phyloP scores from a whole-genome alignment of 1,140 invertebrate genomes.

The Lordiphosa mommai region DNA sequence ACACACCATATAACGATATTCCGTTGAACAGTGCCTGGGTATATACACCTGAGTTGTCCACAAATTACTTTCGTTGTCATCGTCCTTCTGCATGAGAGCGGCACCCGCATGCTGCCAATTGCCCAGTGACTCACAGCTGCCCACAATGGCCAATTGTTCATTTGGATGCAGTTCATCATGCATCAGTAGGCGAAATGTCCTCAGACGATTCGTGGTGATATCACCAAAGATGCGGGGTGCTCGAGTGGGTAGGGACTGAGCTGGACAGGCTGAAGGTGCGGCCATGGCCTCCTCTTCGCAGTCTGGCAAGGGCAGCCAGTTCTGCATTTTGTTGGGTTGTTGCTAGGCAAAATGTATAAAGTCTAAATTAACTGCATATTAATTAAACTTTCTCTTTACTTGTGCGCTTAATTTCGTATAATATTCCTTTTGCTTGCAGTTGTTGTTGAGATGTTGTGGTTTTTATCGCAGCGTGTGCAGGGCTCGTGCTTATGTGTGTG shows the following conservation, averaged over 20 bases:
- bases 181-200: conserved; percentile 79
- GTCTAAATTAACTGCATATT: no score
- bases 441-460: no score
- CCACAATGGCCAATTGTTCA: conserved; percentile 80
- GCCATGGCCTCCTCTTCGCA: conserved; percentile 38
- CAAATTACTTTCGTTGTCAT: conserved; percentile 71
- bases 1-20: conserved; percentile 90
- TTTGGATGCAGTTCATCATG: conserved; percentile 50
- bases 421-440: no score
- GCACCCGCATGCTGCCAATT: conserved; percentile 80
- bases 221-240: conserved; percentile 38
- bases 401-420: no score
- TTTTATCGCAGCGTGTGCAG: no score
- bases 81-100: conserved; percentile 69
- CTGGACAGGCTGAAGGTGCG: conserved; percentile 19
- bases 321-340: no score
- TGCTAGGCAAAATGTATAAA: no score
- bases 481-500: no score
- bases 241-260: not conserved
- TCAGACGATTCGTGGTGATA: conserved; percentile 75
- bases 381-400: no score
- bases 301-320: no score
- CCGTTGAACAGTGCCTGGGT: conserved; percentile 84
- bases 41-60: conserved; percentile 82
- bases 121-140: conserved; percentile 80